Evolutionary conservation across 2,797 vertebrate species (phyloP), one percentile per base, ranked within the genome.

Genomic region (Gobio occitaniae): DNA sequence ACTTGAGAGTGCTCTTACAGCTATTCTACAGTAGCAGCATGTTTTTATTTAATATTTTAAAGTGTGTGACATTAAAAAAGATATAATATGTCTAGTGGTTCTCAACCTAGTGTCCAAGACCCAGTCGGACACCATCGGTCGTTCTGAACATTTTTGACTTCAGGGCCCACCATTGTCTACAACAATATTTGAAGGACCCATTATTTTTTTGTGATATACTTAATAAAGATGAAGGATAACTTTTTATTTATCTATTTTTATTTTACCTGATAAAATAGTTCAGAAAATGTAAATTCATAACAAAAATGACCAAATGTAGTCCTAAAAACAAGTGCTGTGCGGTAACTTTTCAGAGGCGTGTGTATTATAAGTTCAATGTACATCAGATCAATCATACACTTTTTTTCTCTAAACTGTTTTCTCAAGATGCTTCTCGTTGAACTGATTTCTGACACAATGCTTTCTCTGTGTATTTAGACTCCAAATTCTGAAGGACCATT

Each of bases 401-500:
- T 15, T 13, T 25, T 21, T 36, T 59, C 13, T 78, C 7, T 77
- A 16, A 25, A 3, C 32, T 1, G 0, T 75, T 75, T 52, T 36
- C 48, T 32, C 19, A 21, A 36, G 29, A 75, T 36, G 56, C 4
- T 36, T 25, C 13, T 80, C 13, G n/a, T 25, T 38, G 8, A 69
- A 54, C 6, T 69, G 21, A 54, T 56, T 63, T 63, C 25, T 36
- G 25, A 12, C 11, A 11, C 16, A 25, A 48, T 66, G 21, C 25
- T 83, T 76, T 72, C 44, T 79, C 16, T 75, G 29, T 83, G 15
- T 72, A 52, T 72, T 41, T 88, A 97, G 97, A 89, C 90, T 98
- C 50, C 94, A 95, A 84, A 97, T 96, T 90, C 95, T 99, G 83
- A 95, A 90, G 91, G 96, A 98, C 85, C 95, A 97, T 90, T 98